Conservation (phyloP, 2,113 vertebrate genomes). For the Phrynosoma platyrhinos region DNA sequence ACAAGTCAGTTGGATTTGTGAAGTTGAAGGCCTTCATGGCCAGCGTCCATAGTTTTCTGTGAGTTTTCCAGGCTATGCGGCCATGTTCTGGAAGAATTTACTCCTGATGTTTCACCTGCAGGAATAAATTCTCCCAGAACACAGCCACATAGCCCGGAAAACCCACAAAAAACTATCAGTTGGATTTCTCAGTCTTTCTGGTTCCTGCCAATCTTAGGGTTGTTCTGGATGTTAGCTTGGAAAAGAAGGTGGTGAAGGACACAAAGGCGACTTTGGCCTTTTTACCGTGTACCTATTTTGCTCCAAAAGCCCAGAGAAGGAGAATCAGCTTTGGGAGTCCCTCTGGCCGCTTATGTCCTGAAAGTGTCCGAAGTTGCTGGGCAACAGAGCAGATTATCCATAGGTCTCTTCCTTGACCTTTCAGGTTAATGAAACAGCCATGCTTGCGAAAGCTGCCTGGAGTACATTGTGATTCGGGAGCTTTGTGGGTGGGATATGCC, state of each 20-base stretch:
- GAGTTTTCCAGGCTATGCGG: too few species aligned
- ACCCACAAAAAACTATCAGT: slow-evolving; percentile 10
- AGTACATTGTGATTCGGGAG: too few species aligned
- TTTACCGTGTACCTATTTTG: background rate
- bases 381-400: slow-evolving; percentile 10
- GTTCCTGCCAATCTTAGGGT: slow-evolving; percentile 53
- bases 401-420: background rate
- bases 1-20: slow-evolving; percentile 55
- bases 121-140: too few species aligned
- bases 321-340: background rate
- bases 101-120: too few species aligned
- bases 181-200: slow-evolving; percentile 57
- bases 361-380: background rate
- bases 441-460: background rate
- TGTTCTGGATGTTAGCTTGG: slow-evolving; percentile 17
- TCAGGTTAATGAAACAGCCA: background rate
- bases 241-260: too few species aligned
- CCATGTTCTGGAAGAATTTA: too few species aligned
- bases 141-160: too few species aligned
- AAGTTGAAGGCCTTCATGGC: too few species aligned
- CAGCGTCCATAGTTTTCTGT: too few species aligned
- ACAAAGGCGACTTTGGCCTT: background rate
- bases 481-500: background rate
- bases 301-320: background rate
- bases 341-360: background rate